Evolutionary conservation across 2,888 invertebrate species (phyloP), one percentile per base, ranked within the genome.

Genomic region (Notocelia uddmanniana): DNA sequence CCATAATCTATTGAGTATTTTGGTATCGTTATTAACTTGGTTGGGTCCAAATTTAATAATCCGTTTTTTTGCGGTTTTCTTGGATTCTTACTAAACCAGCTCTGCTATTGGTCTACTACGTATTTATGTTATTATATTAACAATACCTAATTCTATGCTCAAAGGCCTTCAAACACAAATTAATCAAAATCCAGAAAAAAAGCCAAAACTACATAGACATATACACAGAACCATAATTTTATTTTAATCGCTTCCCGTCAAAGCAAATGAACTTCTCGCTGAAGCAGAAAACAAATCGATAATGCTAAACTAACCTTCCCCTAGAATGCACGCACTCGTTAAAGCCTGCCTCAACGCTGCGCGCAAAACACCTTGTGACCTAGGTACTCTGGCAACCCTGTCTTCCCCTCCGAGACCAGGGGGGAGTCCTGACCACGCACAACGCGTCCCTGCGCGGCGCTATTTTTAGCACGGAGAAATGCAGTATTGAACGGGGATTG

Each of bases 381-480:
- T 85, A 86, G 85, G 81, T 76, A 73, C 76, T 77, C 76, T 75
- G 76, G 59, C 81, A 81, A 72, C 82, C 81, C 81, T 83, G 80
- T 73, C 59, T 68, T 55, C 71, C 59, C 31, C 60, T 57, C 50
- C 2, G 78, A 78, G 80, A 77, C 78, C 63, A 74, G 80, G 82
- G 77, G 75, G 74, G 78, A 87, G 83, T 85, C 91, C 91, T 92
- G 92, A 92, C 93, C 92, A 91, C 85, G 90, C 89, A 88, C 92
- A 92, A 91, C 89, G 77, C 82, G 80, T 82, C 83, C 82, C 80
- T 83, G 79, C 81, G 80, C 79, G 68, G 76, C 76, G 87, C 90
- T 92, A 92, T 92, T 91, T 92, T 92, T 92, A 92, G 91, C 85
- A 78, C 64, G 52, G 52, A 64, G 64, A 64, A 64, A 82, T 89